Conservation (phyloP, 2,888 invertebrate species). For the Nephrocerus scutellatus region DNA sequence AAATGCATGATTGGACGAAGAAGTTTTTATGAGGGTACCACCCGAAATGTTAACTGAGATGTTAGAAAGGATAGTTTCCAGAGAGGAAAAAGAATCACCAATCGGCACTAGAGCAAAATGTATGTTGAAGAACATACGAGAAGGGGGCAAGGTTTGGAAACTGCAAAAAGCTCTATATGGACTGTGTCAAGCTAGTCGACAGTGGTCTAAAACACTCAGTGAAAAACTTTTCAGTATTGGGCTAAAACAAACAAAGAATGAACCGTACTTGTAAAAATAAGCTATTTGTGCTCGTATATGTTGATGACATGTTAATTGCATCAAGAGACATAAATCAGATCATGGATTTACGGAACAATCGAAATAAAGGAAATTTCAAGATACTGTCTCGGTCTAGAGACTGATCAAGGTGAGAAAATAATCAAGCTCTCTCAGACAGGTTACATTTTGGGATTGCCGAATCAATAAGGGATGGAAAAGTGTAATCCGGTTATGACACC, state of each 20-base stretch:
- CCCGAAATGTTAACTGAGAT: constrained; percentile 13
- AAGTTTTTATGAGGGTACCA: constrained; percentile 14
- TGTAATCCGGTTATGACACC: constrained; percentile 14
- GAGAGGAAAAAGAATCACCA: constrained; percentile 2
- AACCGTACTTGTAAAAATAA: constrained; percentile 14
- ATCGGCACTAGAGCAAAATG: constrained; percentile 4
- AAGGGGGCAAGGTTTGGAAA: constrained; percentile 13
- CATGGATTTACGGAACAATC: constrained; percentile 6
- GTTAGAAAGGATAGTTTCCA: constrained; percentile 13
- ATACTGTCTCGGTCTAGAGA: constrained; percentile 19
- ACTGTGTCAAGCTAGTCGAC: constrained; percentile 11
- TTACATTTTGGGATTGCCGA: constrained; percentile 11
- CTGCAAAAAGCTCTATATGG: constrained; percentile 16
- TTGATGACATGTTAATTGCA: constrained; percentile 16
- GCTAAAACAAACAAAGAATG: constrained; percentile 10
- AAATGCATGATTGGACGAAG: constrained; percentile 12
- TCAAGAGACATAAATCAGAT: constrained; percentile 6
- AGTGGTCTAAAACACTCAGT: constrained; percentile 12
- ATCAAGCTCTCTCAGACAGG: constrained; percentile 13
- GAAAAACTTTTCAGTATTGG: constrained; percentile 12
- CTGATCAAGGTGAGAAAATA: constrained; percentile 7
- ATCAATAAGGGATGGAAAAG: constrained; percentile 9
- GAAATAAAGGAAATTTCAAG: constrained; percentile 16
- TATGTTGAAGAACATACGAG: constrained; percentile 7
- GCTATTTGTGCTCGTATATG: constrained; percentile 13